Base-by-base conservation (phyloP, 2,797 vertebrate genomes). In the Silurus lanzhouensis region DNA sequence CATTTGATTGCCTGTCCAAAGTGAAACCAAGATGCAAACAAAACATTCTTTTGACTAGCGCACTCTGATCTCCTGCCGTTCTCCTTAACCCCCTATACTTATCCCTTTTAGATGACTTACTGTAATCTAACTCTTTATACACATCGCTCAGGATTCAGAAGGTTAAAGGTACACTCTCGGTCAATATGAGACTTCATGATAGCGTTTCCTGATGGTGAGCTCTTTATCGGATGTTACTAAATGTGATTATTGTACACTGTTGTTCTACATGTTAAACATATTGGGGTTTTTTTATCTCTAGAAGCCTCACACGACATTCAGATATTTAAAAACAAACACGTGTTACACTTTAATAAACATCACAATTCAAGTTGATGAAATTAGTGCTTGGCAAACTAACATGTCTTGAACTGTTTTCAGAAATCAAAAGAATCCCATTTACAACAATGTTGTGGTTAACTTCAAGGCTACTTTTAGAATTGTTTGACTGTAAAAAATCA, bases 1-100 rank as follows among this genome's bases (percentile, higher is more conserved):
- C 83, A 83, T 52, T 84, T 82, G 72, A 82, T 85, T 79, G 19
- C 61, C 27, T 61, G 85, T 89, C 89, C 57, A 83, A 92, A 93
- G 90, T 92, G 93, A 88, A 92, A 93, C 91, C 90, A 92, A 92
- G 83, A 84, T 6, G 2, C 60, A 88, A 84, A 81, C 87, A 90
- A 6, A 88, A 91, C 87, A 89, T 78, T 89, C 63, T 88, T 31
- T 70, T 31, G 44, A 75, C 48, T 76, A 5, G 4, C 17, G 4
- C 15, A 12, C 75, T 48, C 44, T 80, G 78, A 80, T 66, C 61
- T 70, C 10, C 66, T 44, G 80, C 20, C 8, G 22, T 66, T 31
- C 58, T 48, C 12, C 46, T 25, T 63, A 27, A n/a, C 71, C 81
- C 60, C 74, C 46, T 63, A 8, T 55, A 68, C 81, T 81, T 58